phyloP scores from a whole-genome alignment of 2,797 vertebrate genomes.

The Rhinophrynus dorsalis region DNA sequence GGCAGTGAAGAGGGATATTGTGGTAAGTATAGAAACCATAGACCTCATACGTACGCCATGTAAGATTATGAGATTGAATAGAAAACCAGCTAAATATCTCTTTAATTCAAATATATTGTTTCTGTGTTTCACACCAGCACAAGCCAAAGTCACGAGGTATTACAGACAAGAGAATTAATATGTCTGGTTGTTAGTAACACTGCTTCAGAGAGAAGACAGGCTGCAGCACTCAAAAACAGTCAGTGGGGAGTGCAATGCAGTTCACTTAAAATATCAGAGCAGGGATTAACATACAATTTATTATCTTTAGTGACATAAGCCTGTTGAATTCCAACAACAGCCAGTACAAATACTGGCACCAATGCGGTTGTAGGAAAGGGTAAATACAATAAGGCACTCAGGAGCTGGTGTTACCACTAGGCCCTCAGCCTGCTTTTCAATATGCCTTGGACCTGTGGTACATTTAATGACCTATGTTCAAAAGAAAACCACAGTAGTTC shows the following conservation, averaged over 20 bases:
- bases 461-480: too few relatives aligned
- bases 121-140: constrained; percentile 33
- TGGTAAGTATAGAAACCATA: too few relatives aligned
- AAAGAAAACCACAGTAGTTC: too few relatives aligned
- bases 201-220: not conserved
- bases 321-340: too few relatives aligned
- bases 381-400: constrained; percentile 36
- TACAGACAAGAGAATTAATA: constrained; percentile 7
- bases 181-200: not conserved
- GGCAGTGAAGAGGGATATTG: too few relatives aligned
- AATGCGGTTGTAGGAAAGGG: not conserved
- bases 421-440: not conserved
- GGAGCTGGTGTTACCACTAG: constrained; percentile 18
- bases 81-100: constrained; percentile 24
- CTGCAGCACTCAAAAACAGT: constrained; percentile 3
- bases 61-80: too few relatives aligned
- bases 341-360: not conserved
- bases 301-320: not conserved
- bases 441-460: not conserved
- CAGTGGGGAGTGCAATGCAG: not conserved
- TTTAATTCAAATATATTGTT: constrained; percentile 44
- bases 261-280: not conserved
- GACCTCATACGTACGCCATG: too few relatives aligned
- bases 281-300: too few relatives aligned
- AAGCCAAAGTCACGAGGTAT: constrained; percentile 8